Evolutionary conservation across 2,888 invertebrate species (phyloP).

Genomic region (Crematogaster levior): DNA sequence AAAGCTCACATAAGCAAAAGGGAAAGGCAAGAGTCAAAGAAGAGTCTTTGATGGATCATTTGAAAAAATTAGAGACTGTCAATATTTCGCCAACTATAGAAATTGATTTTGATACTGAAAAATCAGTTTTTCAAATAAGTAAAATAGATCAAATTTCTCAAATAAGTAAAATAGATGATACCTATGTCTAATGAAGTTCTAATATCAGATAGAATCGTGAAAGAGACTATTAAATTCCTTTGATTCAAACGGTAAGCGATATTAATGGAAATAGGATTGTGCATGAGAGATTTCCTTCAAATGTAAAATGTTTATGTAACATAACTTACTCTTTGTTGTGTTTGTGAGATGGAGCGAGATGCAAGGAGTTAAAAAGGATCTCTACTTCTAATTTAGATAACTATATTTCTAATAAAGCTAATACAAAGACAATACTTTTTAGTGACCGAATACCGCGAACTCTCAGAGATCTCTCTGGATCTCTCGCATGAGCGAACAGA

Average conservation of each 20-base stretch:
- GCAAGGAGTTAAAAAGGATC: too few species aligned
- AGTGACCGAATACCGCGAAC: too few species aligned
- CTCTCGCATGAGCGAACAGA: too few species aligned
- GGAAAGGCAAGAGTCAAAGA: slow-evolving; percentile 55
- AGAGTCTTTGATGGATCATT: slow-evolving; percentile 77
- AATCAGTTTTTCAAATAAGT: neutral
- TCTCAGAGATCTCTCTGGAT: too few species aligned
- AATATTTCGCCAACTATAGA: slow-evolving; percentile 42
- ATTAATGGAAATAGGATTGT: slow-evolving; percentile 3
- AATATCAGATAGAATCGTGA: slow-evolving; percentile 59
- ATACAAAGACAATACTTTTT: too few species aligned
- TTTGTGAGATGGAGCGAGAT: too few species aligned
- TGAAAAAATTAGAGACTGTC: slow-evolving; percentile 72
- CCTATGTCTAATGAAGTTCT: slow-evolving; percentile 56
- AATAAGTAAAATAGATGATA: neutral
- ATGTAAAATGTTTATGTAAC: neutral
- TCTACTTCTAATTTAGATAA: too few species aligned
- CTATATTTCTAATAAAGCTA: too few species aligned
- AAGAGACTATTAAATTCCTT: slow-evolving; percentile 62
- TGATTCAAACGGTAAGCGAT: slow-evolving; percentile 66
- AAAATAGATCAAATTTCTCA: too few species aligned
- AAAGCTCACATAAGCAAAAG: slow-evolving; percentile 16
- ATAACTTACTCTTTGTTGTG: neutral
- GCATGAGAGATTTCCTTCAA: neutral
- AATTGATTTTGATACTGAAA: slow-evolving; percentile 34